These are phyloP conservation scores for Drosophila neocordata DNA, from an alignment of 1,140 invertebrate species.

Conservation along the genomic window DNA sequence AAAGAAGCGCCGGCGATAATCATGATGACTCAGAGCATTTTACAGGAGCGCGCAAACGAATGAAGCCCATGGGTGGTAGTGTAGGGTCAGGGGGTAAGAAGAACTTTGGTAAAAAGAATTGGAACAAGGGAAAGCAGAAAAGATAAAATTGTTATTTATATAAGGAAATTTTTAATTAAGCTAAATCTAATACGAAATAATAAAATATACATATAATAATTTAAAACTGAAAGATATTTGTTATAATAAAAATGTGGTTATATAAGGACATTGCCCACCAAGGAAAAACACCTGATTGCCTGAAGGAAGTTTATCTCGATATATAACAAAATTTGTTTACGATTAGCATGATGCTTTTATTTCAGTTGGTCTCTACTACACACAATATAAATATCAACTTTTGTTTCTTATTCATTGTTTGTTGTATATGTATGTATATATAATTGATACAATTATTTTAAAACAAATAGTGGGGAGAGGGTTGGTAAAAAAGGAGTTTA, in stretches of 20 bases:
- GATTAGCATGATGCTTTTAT: constrained; percentile 41
- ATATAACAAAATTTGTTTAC: too few relatives aligned
- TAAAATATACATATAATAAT: constrained; percentile 14
- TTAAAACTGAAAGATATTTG: too few relatives aligned
- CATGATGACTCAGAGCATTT: constrained; percentile 92
- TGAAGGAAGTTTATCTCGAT: too few relatives aligned
- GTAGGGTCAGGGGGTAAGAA: constrained; percentile 77
- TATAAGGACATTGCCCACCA: too few relatives aligned
- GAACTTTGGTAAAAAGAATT: constrained; percentile 59
- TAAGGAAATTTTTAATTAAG: constrained; percentile 18
- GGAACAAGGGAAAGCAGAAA: constrained; percentile 45
- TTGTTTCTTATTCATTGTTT: constrained; percentile 6
- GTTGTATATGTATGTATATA: too few relatives aligned
- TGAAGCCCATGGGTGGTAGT: constrained; percentile 84
- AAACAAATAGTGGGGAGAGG: constrained; percentile 24
- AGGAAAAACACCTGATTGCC: too few relatives aligned
- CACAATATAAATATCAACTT: constrained; percentile 39
- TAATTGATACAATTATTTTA: constrained; percentile 74
- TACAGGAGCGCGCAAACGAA: constrained; percentile 89
- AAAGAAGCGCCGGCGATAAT: constrained; percentile 87
- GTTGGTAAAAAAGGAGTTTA: constrained; percentile 5
- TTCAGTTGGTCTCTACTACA: constrained; percentile 17
- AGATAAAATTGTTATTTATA: constrained; percentile 28
- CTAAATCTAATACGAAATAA: constrained; percentile 26
- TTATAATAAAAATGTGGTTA: too few relatives aligned